Base-by-base conservation (phyloP, 2,888 invertebrate genomes). In the Microchrysa polita region DNA sequence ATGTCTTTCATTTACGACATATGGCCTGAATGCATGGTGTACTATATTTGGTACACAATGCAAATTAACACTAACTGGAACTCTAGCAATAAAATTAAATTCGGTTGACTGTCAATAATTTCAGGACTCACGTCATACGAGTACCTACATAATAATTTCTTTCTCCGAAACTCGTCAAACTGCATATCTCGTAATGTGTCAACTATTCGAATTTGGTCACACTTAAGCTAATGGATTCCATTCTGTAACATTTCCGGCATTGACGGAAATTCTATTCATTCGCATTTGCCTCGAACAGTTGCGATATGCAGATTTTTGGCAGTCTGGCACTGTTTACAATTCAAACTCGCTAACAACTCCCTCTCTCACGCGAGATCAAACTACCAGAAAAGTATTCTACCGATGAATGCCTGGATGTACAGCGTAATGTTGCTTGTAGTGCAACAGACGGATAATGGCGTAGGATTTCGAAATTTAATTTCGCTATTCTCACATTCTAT, bases 381-480 rank as follows among this genome's bases (percentile, higher is more conserved):
- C 16, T 5, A 12, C 48, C 18, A 5, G 20, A 55, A 34, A 55
- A 10, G 55, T 55, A 20, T 22, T 55, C 18, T 10, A 20, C 18
- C 5, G 22, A 55, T 55, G n/a, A n/a, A n/a, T n/a, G n/a, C n/a
- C n/a, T n/a, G n/a, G n/a, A n/a, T n/a, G n/a, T n/a, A n/a, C n/a
- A n/a, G n/a, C n/a, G n/a, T n/a, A n/a, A n/a, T n/a, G n/a, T n/a
- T n/a, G n/a, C n/a, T n/a, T n/a, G 22, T 55, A 34, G 27, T 34
- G 27, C 7, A 7, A 34, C 27, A 34, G 27, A 7, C 2, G 27
- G 27, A 7, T n/a, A n/a, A 7, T 34, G 27, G 27, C 4, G 55
- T 53, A 55, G 18, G 27, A 55, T n/a, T 55, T 10, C 48, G 16
- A 18, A 55, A 55, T 55, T 55, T 55, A 55, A 55, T 55, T 55